These are phyloP conservation scores for Watsonalla binaria DNA, from an alignment of 2,888 invertebrate species.

Conservation along the genomic window DNA sequence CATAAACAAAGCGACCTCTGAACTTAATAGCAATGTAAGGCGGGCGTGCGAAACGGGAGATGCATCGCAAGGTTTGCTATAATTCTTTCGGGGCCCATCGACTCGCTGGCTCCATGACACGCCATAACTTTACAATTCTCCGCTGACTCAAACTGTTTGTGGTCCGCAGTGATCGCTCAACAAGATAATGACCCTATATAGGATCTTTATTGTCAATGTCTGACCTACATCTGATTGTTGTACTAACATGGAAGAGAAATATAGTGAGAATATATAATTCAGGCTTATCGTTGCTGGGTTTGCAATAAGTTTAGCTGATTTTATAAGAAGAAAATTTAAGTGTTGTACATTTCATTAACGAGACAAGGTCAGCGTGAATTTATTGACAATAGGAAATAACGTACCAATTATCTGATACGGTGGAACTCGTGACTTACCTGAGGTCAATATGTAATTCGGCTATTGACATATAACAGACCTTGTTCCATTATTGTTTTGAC, in stretches of 20 bases:
- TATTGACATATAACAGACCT: conserved; percentile 61
- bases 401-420: conserved; percentile 61
- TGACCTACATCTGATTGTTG: conserved; percentile 58
- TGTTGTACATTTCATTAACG: conserved; percentile 16
- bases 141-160: conserved; percentile 52
- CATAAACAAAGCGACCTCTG: conserved; percentile 76
- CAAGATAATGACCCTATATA: conserved; percentile 54
- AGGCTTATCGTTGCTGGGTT: conserved; percentile 12
- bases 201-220: conserved; percentile 50
- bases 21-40: conserved; percentile 76
- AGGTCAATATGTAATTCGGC: conserved; percentile 56
- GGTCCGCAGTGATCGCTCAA: conserved; percentile 45
- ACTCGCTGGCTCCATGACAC: conserved; percentile 55
- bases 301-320: conserved; percentile 11
- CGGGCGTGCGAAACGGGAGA: conserved; percentile 76
- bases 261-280: conserved; percentile 34
- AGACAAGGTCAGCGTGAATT: conserved; percentile 52
- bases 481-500: conserved; percentile 43
- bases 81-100: conserved; percentile 67
- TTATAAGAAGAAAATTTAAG: conserved; percentile 4
- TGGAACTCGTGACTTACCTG: conserved; percentile 59
- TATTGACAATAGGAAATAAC: conserved; percentile 62
- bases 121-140: conserved; percentile 49
- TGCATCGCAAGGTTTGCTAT: conserved; percentile 67
- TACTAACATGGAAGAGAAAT: conserved; percentile 49